Base-by-base conservation (phyloP, 2,113 vertebrate species). In the Saguinus imperator region DNA sequence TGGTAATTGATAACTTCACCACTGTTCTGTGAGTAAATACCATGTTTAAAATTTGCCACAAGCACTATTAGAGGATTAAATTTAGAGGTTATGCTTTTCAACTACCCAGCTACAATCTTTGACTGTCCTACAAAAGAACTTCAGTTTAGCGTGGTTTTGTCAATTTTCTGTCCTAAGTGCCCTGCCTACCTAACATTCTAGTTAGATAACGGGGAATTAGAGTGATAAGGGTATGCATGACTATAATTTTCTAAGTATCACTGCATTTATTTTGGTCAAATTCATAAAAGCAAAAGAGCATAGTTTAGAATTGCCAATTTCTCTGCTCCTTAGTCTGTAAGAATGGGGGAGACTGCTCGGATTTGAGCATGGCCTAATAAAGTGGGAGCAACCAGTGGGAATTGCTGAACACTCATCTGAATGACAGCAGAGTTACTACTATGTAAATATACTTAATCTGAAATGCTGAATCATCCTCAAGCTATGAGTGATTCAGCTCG, bases 41-140 rank as follows among this genome's bases (percentile, higher is more conserved):
- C 27, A 11, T 17, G 18, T 73, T 64, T 64, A 80, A 94, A 72
- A 50, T 43, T 95, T 96, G 13, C 6, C 6, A 94, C 40, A 85
- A 83, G 23, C 37, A 50, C 32, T 86, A 4, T 95, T 92, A 73
- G 25, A 94, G 35, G 17, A 86, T 66, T 91, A 82, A 55, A 94
- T 48, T 23, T 77, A 87, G 73, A 95, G 5, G 8, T 92, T 82
- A 50, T 77, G 16, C 35, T 91, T 89, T 95, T 89, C 55, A 95
- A 27, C n/a, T 68, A 8, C 18, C 23, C 23, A 93, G 0, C 68
- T 87, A 14, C 0, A 72, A 8, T 57, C 37, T 90, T 66, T 88
- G 57, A 61, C 43, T 70, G 16, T 57, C 13, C 61, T 80, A 9
- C 85, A 58, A 76, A 92, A 96, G 52, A 83, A 6, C 25, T 85